These are phyloP conservation scores for Ammospiza nelsoni DNA, from an alignment of 2,113 vertebrate species.

Conservation along the genomic window DNA sequence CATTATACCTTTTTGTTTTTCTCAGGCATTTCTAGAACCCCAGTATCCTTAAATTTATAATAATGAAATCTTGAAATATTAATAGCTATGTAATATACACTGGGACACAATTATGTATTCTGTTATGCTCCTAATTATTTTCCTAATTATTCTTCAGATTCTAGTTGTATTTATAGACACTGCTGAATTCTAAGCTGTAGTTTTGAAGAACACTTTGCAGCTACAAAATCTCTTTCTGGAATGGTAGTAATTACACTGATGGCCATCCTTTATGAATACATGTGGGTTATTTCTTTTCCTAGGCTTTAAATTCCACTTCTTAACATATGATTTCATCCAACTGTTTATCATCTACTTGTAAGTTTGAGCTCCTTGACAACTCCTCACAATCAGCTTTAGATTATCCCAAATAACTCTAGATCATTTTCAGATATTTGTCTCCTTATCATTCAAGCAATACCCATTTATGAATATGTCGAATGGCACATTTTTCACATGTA, in stretches of 20 bases:
- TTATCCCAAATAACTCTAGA: background rate
- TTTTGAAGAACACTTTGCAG: background rate
- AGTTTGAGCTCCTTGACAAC: background rate
- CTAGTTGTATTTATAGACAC: background rate
- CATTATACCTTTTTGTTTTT: background rate
- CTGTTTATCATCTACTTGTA: background rate
- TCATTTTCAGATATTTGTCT: background rate
- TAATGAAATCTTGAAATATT: slow-evolving; percentile 5
- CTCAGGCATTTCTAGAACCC: background rate
- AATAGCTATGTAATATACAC: background rate
- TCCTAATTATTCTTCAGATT: background rate
- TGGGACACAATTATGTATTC: background rate
- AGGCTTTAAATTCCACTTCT: background rate
- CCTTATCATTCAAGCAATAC: background rate
- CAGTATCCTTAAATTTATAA: background rate
- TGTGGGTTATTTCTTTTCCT: background rate
- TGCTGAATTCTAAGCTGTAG: background rate
- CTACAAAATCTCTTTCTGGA: background rate
- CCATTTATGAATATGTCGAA: background rate
- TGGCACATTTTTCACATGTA: background rate
- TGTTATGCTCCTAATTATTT: background rate
- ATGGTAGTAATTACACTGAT: background rate
- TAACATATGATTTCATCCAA: background rate
- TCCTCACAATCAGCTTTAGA: background rate
- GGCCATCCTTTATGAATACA: background rate